Evolutionary conservation across 2,113 vertebrate genomes (phyloP).

Genomic region (Crotophaga sulcirostris): DNA sequence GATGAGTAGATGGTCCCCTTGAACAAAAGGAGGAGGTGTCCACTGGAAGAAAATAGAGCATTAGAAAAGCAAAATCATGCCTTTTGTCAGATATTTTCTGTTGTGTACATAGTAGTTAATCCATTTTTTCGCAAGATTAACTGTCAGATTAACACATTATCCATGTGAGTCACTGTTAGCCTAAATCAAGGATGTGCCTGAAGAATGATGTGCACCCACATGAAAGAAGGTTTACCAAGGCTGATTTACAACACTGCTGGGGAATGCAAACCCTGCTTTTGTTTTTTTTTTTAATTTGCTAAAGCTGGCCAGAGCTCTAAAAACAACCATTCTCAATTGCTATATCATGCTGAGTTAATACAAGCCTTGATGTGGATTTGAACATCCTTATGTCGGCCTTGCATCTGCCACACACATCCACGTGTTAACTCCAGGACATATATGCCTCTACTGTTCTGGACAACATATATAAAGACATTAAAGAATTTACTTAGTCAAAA

Average conservation of each 20-base stretch:
- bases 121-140: conserved; percentile 42
- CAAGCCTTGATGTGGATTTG: conserved; percentile 60
- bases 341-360: conserved; percentile 28
- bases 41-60: neutral
- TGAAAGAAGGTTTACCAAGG: conserved; percentile 6
- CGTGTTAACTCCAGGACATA: neutral
- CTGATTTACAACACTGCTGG: neutral
- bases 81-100: neutral
- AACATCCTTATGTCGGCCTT: neutral
- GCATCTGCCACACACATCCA: conserved; percentile 42
- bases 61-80: neutral
- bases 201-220: conserved; percentile 10
- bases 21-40: neutral
- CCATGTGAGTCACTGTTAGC: neutral
- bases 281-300: neutral
- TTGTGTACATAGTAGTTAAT: conserved; percentile 4
- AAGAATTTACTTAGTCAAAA: neutral
- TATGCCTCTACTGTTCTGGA: neutral
- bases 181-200: conserved; percentile 22
- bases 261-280: conserved; percentile 20
- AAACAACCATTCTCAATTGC: conserved; percentile 8
- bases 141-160: conserved; percentile 52
- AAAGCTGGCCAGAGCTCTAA: conserved; percentile 54
- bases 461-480: neutral
- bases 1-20: neutral